Evolutionary conservation across 1,140 invertebrate species (phyloP), one percentile per base, ranked within the genome.

Genomic region (Hyposmocoma kahamanoa): DNA sequence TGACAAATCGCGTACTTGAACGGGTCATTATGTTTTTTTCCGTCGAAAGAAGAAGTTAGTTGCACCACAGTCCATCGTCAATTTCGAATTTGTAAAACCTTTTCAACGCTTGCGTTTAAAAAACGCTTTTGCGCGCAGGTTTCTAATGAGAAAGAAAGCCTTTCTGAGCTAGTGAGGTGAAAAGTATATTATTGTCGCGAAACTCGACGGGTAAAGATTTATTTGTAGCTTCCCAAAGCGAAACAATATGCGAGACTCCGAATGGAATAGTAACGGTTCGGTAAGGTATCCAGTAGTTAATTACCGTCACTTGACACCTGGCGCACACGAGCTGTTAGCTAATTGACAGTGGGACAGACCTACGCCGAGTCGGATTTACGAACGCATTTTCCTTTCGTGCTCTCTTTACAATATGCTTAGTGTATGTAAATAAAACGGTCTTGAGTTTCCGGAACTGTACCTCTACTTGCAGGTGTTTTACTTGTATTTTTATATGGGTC

Each of bases 221-320:
- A 21, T 10, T 47, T 20, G 19, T 36, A 8, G 20, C 11, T 36
- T 38, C 32, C 19, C 5, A 5, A 26, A 11, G 24, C 24, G 24
- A 6, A 26, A 15, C 36, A 47, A 46, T 17, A 46, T 36, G 30
- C 20, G 15, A 36, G 17, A 36, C 10, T 15, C 9, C 21, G 10
- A 24, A 43, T 38, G 8, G 42, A 24, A 26, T 49, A 49, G 38
- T 56, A 58, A 62, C 56, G 54, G 45, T 42, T 52, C 60, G 62
- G 8, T 36, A n/a, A n/a, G n/a, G 32, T 17, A 10, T 50, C 10
- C 18, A 11, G 18, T 28, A n/a, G 49, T 76, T 68, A 72, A 76
- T 72, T 76, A 69, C 65, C 58, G 56, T 61, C 62, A 71, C 70
- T 75, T 78, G 74, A 75, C 74, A 73, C 67, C 56, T 63, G 66